Percentiles rank a stretch among this genome's conserved stretches.
Conservation (phyloP, 2,888 invertebrate species). For the Synanthedon tipuliformis region DNA sequence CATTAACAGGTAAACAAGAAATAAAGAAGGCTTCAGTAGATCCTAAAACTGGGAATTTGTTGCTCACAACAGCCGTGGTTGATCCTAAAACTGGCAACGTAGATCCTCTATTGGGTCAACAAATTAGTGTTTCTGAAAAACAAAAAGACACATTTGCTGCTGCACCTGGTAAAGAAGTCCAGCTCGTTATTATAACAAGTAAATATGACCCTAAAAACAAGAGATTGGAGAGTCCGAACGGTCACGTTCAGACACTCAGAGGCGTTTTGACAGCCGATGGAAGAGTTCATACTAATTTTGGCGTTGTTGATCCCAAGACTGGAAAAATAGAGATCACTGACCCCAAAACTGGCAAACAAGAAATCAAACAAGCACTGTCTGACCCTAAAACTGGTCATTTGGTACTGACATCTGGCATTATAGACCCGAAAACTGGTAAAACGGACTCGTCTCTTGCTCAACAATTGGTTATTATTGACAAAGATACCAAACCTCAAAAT, state of each 20-base stretch:
- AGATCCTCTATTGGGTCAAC: slow-evolving; percentile 65
- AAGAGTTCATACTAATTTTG: slow-evolving; percentile 66
- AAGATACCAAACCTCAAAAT: slow-evolving; percentile 58
- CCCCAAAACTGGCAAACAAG: slow-evolving; percentile 67
- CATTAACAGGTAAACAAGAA: slow-evolving; percentile 69
- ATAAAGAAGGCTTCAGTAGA: slow-evolving; percentile 71
- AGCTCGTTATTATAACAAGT: slow-evolving; percentile 62
- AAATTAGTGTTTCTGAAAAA: slow-evolving; percentile 47
- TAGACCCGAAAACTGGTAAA: slow-evolving; percentile 72
- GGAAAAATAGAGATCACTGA: slow-evolving; percentile 68
- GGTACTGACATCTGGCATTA: slow-evolving; percentile 64
- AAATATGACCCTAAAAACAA: slow-evolving; percentile 72
- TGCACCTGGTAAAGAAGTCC: slow-evolving; percentile 49
- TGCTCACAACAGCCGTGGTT: slow-evolving; percentile 57
- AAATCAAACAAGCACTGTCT: slow-evolving; percentile 67
- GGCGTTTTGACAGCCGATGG: slow-evolving; percentile 58
- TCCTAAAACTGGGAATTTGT: slow-evolving; percentile 70
- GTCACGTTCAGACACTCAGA: slow-evolving; percentile 61
- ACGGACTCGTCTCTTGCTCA: slow-evolving; percentile 65
- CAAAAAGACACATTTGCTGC: slow-evolving; percentile 34
- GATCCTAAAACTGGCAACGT: slow-evolving; percentile 67
- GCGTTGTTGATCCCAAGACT: slow-evolving; percentile 67
- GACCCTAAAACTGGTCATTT: slow-evolving; percentile 70
- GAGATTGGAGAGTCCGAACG: slow-evolving; percentile 67
- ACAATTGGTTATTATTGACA: slow-evolving; percentile 65